Conservation (phyloP, 1,140 invertebrate genomes). For the Homarus americanus region DNA sequence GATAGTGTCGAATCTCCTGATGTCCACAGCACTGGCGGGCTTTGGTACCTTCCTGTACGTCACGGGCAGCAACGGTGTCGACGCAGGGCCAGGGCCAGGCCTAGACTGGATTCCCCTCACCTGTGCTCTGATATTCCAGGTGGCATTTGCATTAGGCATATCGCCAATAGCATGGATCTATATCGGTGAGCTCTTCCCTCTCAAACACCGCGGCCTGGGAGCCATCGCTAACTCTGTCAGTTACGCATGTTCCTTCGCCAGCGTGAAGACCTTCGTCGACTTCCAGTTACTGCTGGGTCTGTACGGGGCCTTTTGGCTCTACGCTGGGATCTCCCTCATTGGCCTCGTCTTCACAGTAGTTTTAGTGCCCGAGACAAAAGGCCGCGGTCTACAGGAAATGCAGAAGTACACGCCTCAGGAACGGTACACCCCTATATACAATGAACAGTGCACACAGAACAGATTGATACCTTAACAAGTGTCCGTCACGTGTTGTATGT, state of each 20-base stretch:
- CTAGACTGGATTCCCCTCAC: constrained; percentile 89
- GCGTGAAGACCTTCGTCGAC: constrained; percentile 92
- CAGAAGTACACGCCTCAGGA: constrained; percentile 78
- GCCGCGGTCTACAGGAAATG: constrained; percentile 92
- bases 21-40: constrained; percentile 88
- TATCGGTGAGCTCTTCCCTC: constrained; percentile 91
- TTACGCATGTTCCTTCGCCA: constrained; percentile 92
- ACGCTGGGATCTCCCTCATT: constrained; percentile 88
- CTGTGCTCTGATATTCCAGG: constrained; percentile 89
- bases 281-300: constrained; percentile 87
- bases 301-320: constrained; percentile 92
- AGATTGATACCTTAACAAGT: constrained; percentile 59
- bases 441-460: constrained; percentile 66
- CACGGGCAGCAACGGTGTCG: constrained; percentile 77
- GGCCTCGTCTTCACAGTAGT: constrained; percentile 90
- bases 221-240: constrained; percentile 91
- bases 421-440: constrained; percentile 72
- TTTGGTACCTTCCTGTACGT: constrained; percentile 89
- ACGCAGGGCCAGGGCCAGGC: constrained; percentile 77
- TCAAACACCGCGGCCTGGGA: constrained; percentile 90
- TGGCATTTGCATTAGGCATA: constrained; percentile 91
- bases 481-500: neutral
- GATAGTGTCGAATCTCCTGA: constrained; percentile 88
- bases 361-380: constrained; percentile 94
- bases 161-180: constrained; percentile 93